phyloP scores from a whole-genome alignment of 2,888 invertebrate genomes.

The Thysanoteuthis rhombus region DNA sequence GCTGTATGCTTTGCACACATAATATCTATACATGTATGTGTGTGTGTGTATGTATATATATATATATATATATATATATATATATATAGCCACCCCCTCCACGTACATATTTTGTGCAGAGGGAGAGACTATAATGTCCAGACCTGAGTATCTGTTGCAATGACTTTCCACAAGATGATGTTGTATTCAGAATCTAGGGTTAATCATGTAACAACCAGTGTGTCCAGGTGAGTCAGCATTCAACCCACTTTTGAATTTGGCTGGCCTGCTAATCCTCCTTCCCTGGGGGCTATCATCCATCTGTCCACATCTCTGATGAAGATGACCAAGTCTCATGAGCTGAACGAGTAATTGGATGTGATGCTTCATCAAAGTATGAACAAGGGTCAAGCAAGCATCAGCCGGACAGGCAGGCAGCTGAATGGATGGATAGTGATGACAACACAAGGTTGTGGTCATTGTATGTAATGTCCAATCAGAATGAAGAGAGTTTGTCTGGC shows the following conservation, averaged over 20 bases:
- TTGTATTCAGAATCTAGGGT: background rate
- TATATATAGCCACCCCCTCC: too few species aligned
- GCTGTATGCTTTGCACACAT: too few species aligned
- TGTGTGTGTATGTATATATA: too few species aligned
- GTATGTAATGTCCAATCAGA: background rate
- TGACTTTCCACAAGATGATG: background rate
- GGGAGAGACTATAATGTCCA: background rate
- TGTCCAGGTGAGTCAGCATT: background rate
- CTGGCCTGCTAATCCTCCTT: background rate
- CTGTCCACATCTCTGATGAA: background rate
- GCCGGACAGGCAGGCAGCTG: background rate
- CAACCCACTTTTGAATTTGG: background rate
- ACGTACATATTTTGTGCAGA: background rate
- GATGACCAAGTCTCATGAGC: background rate
- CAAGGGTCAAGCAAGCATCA: background rate
- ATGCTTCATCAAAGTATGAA: background rate
- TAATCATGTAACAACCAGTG: background rate
- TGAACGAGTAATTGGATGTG: background rate
- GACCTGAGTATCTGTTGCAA: conserved; percentile 1
- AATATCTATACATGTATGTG: too few species aligned
- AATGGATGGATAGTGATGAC: background rate
- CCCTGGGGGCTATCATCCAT: background rate
- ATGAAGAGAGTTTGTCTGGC: background rate
- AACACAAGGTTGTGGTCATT: background rate
- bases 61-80: too few species aligned